Evolutionary conservation across 2,797 vertebrate genomes (phyloP).

Genomic region (Lophotriccus pileatus): DNA sequence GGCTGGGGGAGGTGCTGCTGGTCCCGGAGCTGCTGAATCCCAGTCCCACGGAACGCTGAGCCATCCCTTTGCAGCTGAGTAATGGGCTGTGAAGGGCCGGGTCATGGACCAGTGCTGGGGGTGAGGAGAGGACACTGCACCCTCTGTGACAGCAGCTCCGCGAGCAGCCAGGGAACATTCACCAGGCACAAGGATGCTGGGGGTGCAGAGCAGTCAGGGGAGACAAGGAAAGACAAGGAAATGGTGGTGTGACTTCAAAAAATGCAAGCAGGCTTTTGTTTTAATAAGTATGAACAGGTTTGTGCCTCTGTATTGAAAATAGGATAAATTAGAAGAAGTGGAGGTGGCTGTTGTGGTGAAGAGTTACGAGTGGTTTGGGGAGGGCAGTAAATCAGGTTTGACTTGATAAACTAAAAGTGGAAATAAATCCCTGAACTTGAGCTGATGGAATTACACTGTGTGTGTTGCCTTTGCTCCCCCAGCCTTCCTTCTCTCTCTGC

Average conservation of each 20-base stretch:
- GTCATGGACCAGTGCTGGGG: background rate
- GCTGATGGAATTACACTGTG: background rate
- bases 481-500: background rate
- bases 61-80: background rate
- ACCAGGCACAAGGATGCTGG: background rate
- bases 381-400: background rate
- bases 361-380: background rate
- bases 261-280: background rate
- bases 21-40: background rate
- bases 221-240: background rate
- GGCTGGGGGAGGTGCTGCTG: background rate
- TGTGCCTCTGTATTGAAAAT: background rate
- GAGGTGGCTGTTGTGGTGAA: background rate
- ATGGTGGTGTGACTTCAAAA: background rate
- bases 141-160: background rate
- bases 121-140: background rate
- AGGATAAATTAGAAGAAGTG: background rate
- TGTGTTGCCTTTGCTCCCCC: background rate
- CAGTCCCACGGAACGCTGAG: background rate
- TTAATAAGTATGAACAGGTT: background rate
- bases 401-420: background rate
- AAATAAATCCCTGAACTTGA: background rate
- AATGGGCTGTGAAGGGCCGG: background rate
- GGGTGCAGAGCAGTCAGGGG: background rate
- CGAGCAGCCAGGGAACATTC: background rate